A percentile compares a stretch with the other conserved stretches of the same genome.
Conservation (phyloP, 2,797 vertebrate genomes). For the Myotis planiceps region DNA sequence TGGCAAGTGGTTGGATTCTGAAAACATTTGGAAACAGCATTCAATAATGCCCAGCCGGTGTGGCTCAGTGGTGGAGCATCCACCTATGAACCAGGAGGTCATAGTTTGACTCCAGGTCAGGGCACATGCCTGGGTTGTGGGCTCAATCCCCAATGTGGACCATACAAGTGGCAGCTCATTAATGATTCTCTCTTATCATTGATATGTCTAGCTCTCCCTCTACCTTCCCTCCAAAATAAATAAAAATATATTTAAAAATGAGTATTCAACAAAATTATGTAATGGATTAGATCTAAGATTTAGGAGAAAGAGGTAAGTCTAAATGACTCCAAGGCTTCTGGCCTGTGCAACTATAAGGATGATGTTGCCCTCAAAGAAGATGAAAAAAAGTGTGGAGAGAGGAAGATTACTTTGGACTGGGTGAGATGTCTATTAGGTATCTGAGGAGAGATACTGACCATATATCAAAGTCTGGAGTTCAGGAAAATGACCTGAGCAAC, state of each 20-base stretch:
- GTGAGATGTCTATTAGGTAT: neutral
- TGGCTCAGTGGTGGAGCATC: no score
- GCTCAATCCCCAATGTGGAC: no score
- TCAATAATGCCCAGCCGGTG: neutral
- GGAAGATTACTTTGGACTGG: neutral
- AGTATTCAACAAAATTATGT: neutral
- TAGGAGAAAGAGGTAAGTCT: neutral
- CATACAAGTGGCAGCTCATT: no score
- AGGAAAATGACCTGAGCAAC: neutral
- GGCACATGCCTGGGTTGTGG: no score
- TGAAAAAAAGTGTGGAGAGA: neutral
- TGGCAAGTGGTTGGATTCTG: neutral
- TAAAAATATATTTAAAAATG: no score
- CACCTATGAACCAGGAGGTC: no score
- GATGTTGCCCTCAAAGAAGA: neutral
- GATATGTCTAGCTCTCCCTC: no score
- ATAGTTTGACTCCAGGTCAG: no score
- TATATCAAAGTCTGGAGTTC: neutral
- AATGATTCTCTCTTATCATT: no score
- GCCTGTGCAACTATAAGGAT: rapidly evolving
- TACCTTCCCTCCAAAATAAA: no score
- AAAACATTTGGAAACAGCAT: neutral
- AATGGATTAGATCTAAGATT: neutral
- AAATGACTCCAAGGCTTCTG: neutral
- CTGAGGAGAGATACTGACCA: neutral